These are phyloP conservation scores for Ciconia nigra DNA, from an alignment of 2,797 vertebrate species.

Conservation along the genomic window DNA sequence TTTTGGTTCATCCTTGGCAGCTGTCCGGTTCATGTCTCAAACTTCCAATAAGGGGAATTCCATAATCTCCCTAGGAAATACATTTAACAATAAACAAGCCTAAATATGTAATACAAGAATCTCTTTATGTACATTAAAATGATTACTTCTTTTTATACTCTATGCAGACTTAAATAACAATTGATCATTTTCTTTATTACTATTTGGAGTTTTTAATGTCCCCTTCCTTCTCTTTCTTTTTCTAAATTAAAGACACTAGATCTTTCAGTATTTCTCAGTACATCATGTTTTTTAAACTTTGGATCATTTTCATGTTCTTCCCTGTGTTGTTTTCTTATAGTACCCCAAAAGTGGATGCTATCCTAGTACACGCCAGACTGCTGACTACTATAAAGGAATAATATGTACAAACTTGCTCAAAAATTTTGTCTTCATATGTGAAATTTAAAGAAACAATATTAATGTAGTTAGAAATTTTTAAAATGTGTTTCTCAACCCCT, in stretches of 20 bases:
- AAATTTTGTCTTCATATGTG: not conserved
- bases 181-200: not conserved
- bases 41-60: not conserved
- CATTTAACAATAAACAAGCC: not conserved
- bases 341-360: not conserved
- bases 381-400: not conserved
- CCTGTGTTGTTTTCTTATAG: not conserved
- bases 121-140: not conserved
- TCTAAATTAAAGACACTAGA: not conserved
- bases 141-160: not conserved
- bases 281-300: not conserved
- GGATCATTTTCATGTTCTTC: not conserved
- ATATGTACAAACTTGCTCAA: not conserved
- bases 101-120: not conserved
- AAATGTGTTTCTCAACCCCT: not conserved
- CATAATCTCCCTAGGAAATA: not conserved
- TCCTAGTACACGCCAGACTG: not conserved
- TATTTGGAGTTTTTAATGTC: not conserved
- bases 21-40: accelerated
- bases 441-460: not conserved
- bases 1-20: not conserved
- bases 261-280: not conserved
- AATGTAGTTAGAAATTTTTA: not conserved
- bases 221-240: not conserved
- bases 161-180: not conserved